Base-by-base conservation (phyloP, 2,888 invertebrate genomes). In the Isotomurus palustris region DNA sequence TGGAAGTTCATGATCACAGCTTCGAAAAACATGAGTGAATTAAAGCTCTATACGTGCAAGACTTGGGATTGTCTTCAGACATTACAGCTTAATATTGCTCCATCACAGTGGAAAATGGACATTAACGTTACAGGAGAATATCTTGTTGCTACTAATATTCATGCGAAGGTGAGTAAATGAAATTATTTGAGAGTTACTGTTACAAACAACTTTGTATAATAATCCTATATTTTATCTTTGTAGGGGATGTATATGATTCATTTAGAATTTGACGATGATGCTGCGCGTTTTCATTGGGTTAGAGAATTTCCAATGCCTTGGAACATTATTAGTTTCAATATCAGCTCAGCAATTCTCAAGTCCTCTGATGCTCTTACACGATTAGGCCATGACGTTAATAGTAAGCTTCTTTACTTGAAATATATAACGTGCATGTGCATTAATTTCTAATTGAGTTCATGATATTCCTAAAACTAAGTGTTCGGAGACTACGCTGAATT, bases 1-100 rank as follows among this genome's bases (percentile, higher is more conserved):
- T 97, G 97, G 96, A 93, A 93, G 76, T 94, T 88, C 77, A 93
- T 91, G 0, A 83, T 96, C 40, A 95, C 96, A 0, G 92, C 92
- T 1, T 87, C 91, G 0, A 86, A 88, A 64, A 84, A 89, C 74
- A 95, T 95, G 77, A 85, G 89, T 0, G 89, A 90, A 72, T 78
- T 96, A 53, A 95, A 94, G 77, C 80, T 87, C 45, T 96, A 95
- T 94, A 91, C 91, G 6, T 96, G 95, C 76, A 91, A 94, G 73
- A 82, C 88, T 0, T 97, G 97, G 97, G 82, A 83, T 47, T 95
- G 95, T 73, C 78, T 95, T n/a, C 96, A 93, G 75, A 91, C 86
- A 1, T 83, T 92, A 35, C 81, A 80, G 28, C 87, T 91, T 72
- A 63, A 59, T 3, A 53, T 57, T 24, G 59, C 56, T 28, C 25